These are phyloP conservation scores for Cheilosia pagana DNA, from an alignment of 2,888 invertebrate genomes.

Conservation along the genomic window DNA sequence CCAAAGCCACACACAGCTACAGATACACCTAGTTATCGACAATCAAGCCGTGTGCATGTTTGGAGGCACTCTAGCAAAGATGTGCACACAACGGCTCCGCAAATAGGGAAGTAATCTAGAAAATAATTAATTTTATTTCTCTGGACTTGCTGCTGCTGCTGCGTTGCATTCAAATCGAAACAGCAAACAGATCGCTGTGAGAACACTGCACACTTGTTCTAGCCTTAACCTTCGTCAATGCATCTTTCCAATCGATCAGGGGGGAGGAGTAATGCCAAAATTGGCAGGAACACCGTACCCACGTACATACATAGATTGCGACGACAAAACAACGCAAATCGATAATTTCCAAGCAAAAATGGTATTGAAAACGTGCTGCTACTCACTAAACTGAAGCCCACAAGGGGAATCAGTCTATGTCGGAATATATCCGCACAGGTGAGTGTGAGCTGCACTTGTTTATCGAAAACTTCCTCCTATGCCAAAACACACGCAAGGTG, in stretches of 20 bases:
- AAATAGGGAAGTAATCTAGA: constrained; percentile 3
- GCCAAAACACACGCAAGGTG: constrained; percentile 31
- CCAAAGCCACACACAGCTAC: neutral
- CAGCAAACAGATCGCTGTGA: neutral
- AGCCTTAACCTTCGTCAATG: constrained; percentile 12
- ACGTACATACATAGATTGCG: neutral
- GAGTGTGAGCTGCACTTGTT: constrained; percentile 2
- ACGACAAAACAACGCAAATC: constrained; percentile 8
- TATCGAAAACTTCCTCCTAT: constrained; percentile 3
- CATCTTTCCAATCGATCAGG: neutral
- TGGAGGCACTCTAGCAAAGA: neutral
- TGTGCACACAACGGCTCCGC: neutral
- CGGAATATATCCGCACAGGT: neutral
- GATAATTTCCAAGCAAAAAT: neutral
- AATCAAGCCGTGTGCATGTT: neutral
- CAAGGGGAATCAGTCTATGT: neutral
- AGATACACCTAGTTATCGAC: neutral
- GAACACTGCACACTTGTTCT: neutral
- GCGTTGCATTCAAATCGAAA: neutral
- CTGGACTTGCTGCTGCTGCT: neutral
- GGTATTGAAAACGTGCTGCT: neutral
- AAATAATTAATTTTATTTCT: constrained; percentile 10
- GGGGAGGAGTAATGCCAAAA: constrained; percentile 1
- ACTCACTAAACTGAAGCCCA: neutral
- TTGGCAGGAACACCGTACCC: neutral